phyloP scores from a whole-genome alignment of 1,140 invertebrate genomes.

The Trichogramma pretiosum region DNA sequence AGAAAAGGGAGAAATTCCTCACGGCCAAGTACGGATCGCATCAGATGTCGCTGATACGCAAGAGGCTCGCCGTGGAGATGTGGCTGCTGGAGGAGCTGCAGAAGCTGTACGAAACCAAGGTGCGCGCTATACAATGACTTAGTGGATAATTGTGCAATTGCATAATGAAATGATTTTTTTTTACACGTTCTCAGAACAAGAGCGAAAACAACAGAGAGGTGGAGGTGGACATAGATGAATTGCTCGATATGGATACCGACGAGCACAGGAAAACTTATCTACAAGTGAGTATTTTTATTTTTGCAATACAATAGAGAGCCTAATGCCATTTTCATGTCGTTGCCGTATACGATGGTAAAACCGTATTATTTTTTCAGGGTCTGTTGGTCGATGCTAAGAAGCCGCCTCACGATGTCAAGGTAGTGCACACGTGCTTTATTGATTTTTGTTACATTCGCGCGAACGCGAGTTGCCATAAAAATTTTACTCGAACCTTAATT shows the following conservation, averaged over 20 bases:
- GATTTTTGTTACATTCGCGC: not conserved
- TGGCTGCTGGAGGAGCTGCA: slow-evolving; percentile 94
- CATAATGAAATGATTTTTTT: too few relatives aligned
- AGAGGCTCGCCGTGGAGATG: slow-evolving; percentile 90
- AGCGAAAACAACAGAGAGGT: slow-evolving; percentile 61
- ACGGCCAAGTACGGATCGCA: slow-evolving; percentile 94
- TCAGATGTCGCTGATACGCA: slow-evolving; percentile 93
- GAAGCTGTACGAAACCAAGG: slow-evolving; percentile 74
- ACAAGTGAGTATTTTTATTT: slow-evolving; percentile 52
- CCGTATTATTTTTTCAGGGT: slow-evolving; percentile 49
- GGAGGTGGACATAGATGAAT: slow-evolving; percentile 87
- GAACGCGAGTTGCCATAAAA: slow-evolving; percentile 1
- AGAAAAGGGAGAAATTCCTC: slow-evolving; percentile 84
- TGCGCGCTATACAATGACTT: too few relatives aligned
- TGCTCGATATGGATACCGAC: slow-evolving; percentile 85
- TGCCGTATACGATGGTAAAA: too few relatives aligned
- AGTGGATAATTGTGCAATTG: too few relatives aligned
- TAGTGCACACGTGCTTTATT: slow-evolving; percentile 42
- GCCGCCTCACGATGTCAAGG: slow-evolving; percentile 75
- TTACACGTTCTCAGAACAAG: slow-evolving; percentile 47
- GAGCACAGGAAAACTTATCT: slow-evolving; percentile 73
- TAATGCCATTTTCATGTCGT: slow-evolving; percentile 12
- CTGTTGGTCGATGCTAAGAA: slow-evolving; percentile 73
- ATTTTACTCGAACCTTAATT: slow-evolving; percentile 21
- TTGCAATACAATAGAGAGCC: slow-evolving; percentile 22